phyloP scores from a whole-genome alignment of 2,797 vertebrate genomes.

The Sphenodon punctatus region DNA sequence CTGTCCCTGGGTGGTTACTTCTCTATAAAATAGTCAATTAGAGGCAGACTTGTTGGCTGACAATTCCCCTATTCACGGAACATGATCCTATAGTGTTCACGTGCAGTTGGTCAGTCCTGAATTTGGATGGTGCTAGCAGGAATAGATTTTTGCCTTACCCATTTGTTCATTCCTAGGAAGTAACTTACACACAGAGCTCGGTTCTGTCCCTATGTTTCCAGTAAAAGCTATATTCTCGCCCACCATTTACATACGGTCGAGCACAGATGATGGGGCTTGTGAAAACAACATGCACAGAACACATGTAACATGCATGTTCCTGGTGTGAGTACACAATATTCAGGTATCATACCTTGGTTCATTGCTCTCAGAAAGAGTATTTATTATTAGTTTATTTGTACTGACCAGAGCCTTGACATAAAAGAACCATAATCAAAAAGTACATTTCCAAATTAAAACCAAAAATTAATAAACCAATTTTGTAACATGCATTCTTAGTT shows the following conservation, averaged over 20 bases:
- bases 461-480: too few relatives aligned
- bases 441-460: too few relatives aligned
- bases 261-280: too few relatives aligned
- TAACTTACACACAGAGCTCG: rapidly evolving
- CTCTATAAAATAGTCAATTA: neutral
- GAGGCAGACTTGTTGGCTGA: neutral
- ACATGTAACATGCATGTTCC: too few relatives aligned
- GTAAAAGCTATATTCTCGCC: neutral
- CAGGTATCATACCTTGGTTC: neutral
- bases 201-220: neutral
- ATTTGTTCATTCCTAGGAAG: neutral
- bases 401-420: too few relatives aligned
- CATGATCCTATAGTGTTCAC: neutral
- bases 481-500: too few relatives aligned
- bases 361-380: neutral
- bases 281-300: too few relatives aligned
- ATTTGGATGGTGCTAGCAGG: neutral
- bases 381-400: too few relatives aligned
- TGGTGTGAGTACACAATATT: too few relatives aligned
- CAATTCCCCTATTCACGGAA: neutral
- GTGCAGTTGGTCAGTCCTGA: neutral
- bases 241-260: neutral
- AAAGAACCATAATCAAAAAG: too few relatives aligned
- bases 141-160: neutral
- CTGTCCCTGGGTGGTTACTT: neutral